Conservation (phyloP, 2,888 invertebrate species). For the Anarsia innoxiella region DNA sequence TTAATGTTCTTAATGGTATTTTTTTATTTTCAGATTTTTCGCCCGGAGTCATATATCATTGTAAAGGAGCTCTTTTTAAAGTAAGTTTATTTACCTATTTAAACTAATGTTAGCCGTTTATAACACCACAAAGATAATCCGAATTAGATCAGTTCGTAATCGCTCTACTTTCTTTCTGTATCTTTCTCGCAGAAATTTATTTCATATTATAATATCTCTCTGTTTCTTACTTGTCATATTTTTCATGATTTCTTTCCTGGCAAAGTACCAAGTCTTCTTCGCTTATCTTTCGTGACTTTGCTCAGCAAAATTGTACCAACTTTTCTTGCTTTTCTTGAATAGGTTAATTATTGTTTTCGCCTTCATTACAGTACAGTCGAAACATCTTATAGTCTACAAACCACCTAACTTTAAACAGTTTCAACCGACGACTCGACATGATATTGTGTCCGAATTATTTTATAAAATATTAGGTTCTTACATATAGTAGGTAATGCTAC, state of each 20-base stretch:
- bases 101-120: background rate
- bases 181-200: slow-evolving; percentile 44
- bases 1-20: background rate
- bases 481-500: no score
- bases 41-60: slow-evolving; percentile 69
- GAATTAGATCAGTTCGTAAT: slow-evolving; percentile 17
- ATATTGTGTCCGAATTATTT: no score
- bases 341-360: slow-evolving; percentile 19
- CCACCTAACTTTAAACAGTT: no score
- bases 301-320: slow-evolving; percentile 38
- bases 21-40: slow-evolving; percentile 60
- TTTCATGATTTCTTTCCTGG: slow-evolving; percentile 66
- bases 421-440: no score
- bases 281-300: slow-evolving; percentile 62
- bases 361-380: slow-evolving; percentile 11
- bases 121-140: slow-evolving; percentile 24
- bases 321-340: slow-evolving; percentile 27
- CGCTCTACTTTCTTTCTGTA: slow-evolving; percentile 25
- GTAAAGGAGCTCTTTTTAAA: slow-evolving; percentile 56
- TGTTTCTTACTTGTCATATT: slow-evolving; percentile 58
- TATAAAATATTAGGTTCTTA: no score
- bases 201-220: slow-evolving; percentile 56
- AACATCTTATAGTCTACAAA: no score
- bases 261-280: slow-evolving; percentile 60
- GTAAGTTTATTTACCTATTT: slow-evolving; percentile 36